Evolutionary conservation across 2,888 invertebrate genomes (phyloP).

Genomic region (Agriopis aurantiaria): DNA sequence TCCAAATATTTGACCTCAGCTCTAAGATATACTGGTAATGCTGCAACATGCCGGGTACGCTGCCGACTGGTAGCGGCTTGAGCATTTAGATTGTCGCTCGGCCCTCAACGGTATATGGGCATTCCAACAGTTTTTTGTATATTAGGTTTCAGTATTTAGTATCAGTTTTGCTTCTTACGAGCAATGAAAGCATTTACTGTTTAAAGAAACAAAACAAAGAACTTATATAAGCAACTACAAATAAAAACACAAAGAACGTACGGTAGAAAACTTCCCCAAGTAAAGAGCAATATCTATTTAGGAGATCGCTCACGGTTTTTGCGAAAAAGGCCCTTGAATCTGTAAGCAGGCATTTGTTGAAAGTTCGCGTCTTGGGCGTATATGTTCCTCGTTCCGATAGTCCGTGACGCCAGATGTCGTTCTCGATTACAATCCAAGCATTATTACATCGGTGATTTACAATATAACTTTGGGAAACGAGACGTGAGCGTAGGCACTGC

Average conservation of each 20-base stretch:
- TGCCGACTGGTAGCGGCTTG: no score
- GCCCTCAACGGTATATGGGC: no score
- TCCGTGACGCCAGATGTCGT: conserved; percentile 65
- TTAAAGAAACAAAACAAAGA: conserved; percentile 14
- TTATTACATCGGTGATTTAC: conserved; percentile 57
- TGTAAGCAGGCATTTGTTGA: conserved; percentile 62
- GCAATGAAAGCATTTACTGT: not conserved
- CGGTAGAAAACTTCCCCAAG: conserved; percentile 39
- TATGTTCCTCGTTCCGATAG: conserved; percentile 62
- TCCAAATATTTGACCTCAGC: no score
- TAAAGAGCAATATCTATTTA: conserved; percentile 52
- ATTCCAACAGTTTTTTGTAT: no score
- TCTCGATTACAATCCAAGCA: conserved; percentile 63
- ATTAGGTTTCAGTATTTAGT: no score
- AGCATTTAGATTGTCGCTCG: no score
- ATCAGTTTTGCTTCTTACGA: no score
- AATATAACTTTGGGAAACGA: conserved; percentile 48
- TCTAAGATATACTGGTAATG: no score
- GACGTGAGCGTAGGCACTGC: conserved; percentile 7
- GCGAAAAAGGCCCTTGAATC: conserved; percentile 63
- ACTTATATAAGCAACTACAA: conserved; percentile 2
- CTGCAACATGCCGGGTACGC: no score
- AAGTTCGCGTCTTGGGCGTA: conserved; percentile 52
- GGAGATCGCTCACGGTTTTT: conserved; percentile 58
- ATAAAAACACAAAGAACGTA: conserved; percentile 30